Evolutionary conservation across 2,113 vertebrate genomes (phyloP), one percentile per base, ranked within the genome.

Genomic region (Casuarius casuarius): DNA sequence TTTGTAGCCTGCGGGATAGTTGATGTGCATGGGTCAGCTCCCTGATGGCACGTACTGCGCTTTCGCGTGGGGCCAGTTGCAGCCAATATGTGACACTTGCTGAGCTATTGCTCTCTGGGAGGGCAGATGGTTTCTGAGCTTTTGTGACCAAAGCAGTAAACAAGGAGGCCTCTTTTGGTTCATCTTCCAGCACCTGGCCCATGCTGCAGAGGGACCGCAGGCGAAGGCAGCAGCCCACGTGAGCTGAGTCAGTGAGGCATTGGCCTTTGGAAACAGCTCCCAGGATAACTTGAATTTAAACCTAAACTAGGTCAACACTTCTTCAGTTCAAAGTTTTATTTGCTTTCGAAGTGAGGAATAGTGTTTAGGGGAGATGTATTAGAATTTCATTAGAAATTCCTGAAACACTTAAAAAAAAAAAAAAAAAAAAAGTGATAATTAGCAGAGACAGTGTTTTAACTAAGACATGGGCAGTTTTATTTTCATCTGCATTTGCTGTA

Each of bases 11-110:
- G 10, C 7, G 56, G 75, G 82, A 49, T 14, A 12, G 13, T 6
- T 13, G 28, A n/a, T 25, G 28, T 17, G 54, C 10, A 1, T 0
- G 5, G 23, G 13, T 5, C 56, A 7, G 44, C n/a, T 61, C 4
- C 18, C 48, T 44, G 8, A 16, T 48, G 33, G 75, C 0, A 7
- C 17, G 2, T 48, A 20, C 28, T 29, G 10, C 40, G 19, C 20
- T 70, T 70, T 48, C 22, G 31, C 46, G n/a, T 48, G 12, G 17
- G 67, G 44, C 62, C 20, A 9, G 21, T 3, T 10, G 48, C 49
- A 29, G 58, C 26, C 62, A 7, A 13, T 12, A 6, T 1, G 0
- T 5, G n/a, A 38, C 46, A 21, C 19, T 28, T 42, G 38, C 35
- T 54, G 28, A 40, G 71, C 71, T 52, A 21, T 21, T 40, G 51